A percentile compares a stretch with the other conserved stretches of the same genome.
Evolutionary conservation across 2,888 invertebrate genomes (phyloP).

Genomic region (Trichopoda pennipes): DNA sequence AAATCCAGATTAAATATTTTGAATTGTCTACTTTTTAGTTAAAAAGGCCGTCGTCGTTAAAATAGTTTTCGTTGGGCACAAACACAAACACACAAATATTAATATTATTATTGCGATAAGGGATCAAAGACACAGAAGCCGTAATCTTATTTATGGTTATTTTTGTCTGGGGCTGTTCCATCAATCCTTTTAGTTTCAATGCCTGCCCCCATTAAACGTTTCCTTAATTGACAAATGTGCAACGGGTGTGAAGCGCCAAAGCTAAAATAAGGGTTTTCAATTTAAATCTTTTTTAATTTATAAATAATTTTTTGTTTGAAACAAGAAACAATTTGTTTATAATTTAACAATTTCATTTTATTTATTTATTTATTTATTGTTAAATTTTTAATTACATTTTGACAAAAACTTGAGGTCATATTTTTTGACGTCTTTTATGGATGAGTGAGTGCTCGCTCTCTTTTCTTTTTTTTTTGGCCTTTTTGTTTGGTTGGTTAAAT

Average conservation of each 20-base stretch:
- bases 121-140: constrained; percentile 78
- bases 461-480: neutral
- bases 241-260: constrained; percentile 66
- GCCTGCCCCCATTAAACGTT: constrained; percentile 61
- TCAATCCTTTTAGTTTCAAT: constrained; percentile 58
- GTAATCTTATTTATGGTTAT: constrained; percentile 61
- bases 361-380: constrained; percentile 29
- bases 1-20: neutral
- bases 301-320: neutral
- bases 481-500: constrained; percentile 4
- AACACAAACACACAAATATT: neutral
- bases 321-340: constrained; percentile 37
- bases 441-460: neutral
- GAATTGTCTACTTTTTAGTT: constrained; percentile 29
- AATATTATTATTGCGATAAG: constrained; percentile 71
- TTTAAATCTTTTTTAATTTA: constrained; percentile 25
- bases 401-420: constrained; percentile 47
- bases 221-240: constrained; percentile 59
- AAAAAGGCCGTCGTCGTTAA: constrained; percentile 23
- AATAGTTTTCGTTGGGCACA: neutral
- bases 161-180: constrained; percentile 21
- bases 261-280: constrained; percentile 44
- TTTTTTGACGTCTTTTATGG: constrained; percentile 5
- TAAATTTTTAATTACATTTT: constrained; percentile 3
- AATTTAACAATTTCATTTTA: constrained; percentile 2